Evolutionary conservation across 2,797 vertebrate species (phyloP).

Genomic region (Poliocrania exsul): DNA sequence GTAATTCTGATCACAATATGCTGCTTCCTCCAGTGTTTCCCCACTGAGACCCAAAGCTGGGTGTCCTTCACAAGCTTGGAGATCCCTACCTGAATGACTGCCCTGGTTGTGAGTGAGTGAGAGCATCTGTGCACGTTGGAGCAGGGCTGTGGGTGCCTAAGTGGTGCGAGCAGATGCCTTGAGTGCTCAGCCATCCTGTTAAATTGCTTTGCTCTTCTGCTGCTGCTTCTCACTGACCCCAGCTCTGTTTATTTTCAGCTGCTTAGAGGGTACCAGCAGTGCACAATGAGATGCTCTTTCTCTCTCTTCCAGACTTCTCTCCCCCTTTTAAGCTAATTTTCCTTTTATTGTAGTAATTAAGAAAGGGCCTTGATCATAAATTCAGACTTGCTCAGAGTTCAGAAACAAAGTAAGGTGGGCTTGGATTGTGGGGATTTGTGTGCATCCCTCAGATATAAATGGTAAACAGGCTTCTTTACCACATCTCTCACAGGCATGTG

Average conservation of each 20-base stretch:
- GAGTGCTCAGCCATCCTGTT: not conserved
- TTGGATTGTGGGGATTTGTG: constrained; percentile 15
- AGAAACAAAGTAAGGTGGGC: constrained; percentile 31
- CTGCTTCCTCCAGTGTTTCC: not conserved
- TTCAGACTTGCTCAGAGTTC: constrained; percentile 35
- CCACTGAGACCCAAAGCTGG: not conserved
- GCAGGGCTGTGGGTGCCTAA: not conserved
- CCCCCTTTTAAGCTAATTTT: constrained; percentile 32
- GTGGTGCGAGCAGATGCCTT: not conserved
- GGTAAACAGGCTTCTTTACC: constrained; percentile 31
- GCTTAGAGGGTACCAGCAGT: not conserved
- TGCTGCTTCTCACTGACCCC: not conserved
- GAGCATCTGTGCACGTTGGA: not conserved
- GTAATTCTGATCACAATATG: not conserved
- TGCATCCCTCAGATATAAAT: not conserved
- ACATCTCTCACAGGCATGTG: constrained; percentile 1
- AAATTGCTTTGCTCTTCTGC: not conserved
- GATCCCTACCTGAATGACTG: not conserved
- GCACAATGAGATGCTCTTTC: not conserved
- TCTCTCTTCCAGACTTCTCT: not conserved
- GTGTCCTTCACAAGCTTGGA: not conserved
- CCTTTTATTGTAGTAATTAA: constrained; percentile 51
- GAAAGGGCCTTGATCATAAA: constrained; percentile 32
- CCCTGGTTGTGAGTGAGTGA: not conserved
- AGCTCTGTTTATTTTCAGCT: not conserved